Evolutionary conservation across 2,797 vertebrate species (phyloP), one percentile per base, ranked within the genome.

Genomic region (Microhierax caerulescens): DNA sequence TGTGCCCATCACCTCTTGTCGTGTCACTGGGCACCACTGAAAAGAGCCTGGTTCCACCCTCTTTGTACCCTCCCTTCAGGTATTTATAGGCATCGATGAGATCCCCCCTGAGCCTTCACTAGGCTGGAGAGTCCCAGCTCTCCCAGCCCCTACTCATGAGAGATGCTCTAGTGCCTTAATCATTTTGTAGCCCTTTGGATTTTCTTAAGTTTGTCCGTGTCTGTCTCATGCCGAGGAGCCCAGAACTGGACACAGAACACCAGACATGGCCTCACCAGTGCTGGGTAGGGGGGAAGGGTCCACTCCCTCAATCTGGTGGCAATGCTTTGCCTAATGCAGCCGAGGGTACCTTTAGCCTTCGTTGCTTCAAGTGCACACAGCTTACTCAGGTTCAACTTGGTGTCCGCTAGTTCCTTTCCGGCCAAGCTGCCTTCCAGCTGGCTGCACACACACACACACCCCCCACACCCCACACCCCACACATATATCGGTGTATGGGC

Each of bases 261-360:
- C 41, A 43, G 41, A 18, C 19, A 17, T 43, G 41, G 41, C 41
- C 39, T 75, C 54, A 47, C 11, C 30, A 61, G 25, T 21, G 47
- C 27, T 48, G 41, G 61, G 34, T 0, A 34, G 79, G 67, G 21
- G 37, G 30, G 13, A 45, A 64, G 36, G 32, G 37, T 11, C 20
- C 8, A 27, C 7, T 73, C 28, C 17, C 24, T 41, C 0, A 0
- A 3, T 5, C 51, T 78, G 30, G 28, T 45, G 60, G 30, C 36
- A 65, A 5, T 20, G 7, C 9, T 73, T 24, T 73, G 9, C 20
- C 34, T 30, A 39, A 0, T 7, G 30, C 25, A 47, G 34, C 21
- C 0, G 0, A 81, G 50, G 6, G 16, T 27, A 39, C 13, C 8
- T 21, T 78, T 61, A 65, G 36, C 56, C 3, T 11, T 7, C 51